Conservation (phyloP, 2,797 vertebrate species). For the Ceyx erithaca region DNA sequence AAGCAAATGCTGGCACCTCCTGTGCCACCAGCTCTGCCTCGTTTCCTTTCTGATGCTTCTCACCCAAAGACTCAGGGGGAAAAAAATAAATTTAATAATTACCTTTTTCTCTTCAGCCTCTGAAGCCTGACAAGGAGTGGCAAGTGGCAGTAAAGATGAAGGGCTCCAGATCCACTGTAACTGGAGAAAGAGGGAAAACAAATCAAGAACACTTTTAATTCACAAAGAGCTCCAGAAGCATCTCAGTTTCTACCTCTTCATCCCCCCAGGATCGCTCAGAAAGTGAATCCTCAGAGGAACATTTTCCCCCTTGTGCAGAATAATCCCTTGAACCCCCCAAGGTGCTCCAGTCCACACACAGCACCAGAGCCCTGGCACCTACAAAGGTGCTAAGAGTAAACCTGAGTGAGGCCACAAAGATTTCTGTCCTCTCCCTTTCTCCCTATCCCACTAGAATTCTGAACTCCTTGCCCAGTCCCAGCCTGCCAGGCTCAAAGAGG, state of each 20-base stretch:
- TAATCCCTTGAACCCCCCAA: neutral
- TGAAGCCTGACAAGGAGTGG: neutral
- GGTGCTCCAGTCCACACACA: neutral
- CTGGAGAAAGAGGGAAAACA: neutral
- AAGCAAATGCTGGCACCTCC: neutral
- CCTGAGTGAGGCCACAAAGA: neutral
- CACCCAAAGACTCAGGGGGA: neutral
- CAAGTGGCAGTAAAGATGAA: neutral
- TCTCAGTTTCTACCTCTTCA: neutral
- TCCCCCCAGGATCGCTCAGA: neutral
- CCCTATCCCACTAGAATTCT: neutral
- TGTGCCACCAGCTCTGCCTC: neutral
- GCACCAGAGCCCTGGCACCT: constrained; percentile 10
- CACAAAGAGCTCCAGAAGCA: neutral
- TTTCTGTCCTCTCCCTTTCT: neutral
- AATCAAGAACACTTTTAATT: neutral
- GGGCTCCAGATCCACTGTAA: neutral
- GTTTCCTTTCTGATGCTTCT: neutral
- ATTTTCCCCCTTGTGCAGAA: neutral
- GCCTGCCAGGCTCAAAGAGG: neutral
- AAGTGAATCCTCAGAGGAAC: neutral
- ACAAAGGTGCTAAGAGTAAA: constrained; percentile 6
- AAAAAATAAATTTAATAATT: neutral
- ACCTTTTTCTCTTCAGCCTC: neutral
- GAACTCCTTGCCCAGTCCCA: neutral